These are phyloP conservation scores for Hydrozoanthus gracilis DNA, from an alignment of 92 coral and sea anemone genomes.

Conservation along the genomic window DNA sequence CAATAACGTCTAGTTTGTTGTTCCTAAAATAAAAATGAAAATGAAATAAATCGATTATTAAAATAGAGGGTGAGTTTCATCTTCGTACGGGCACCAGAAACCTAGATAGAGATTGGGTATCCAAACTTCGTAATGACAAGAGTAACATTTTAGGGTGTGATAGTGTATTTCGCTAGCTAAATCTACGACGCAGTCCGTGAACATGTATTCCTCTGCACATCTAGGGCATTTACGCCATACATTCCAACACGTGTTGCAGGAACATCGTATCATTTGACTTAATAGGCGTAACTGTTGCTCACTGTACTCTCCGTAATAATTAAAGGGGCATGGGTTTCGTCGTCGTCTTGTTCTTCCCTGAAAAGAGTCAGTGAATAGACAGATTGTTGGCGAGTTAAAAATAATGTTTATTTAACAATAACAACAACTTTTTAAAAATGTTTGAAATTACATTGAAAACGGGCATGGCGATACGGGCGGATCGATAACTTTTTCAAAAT, in stretches of 20 bases:
- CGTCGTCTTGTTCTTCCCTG: background rate
- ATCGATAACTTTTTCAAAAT: slow-evolving; percentile 14
- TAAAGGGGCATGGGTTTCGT: background rate
- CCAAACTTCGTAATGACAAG: background rate
- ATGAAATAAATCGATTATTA: no score
- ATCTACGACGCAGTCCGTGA: background rate
- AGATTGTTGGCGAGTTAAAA: slow-evolving; percentile 5
- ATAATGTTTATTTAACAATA: slow-evolving; percentile 5
- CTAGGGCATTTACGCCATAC: background rate
- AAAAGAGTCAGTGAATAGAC: slow-evolving; percentile 6
- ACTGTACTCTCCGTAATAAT: background rate
- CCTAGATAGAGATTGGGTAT: background rate
- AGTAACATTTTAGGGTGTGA: background rate
- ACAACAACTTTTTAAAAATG: background rate
- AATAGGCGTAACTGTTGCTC: background rate
- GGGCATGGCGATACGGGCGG: slow-evolving; percentile 21
- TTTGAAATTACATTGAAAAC: slow-evolving; percentile 8
- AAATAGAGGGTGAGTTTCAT: no score
- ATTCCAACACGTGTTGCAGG: background rate
- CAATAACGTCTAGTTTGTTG: background rate
- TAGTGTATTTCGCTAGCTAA: background rate
- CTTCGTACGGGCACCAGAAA: no score
- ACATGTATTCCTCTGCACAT: background rate
- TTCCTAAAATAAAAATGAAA: background rate
- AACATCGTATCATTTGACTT: background rate